Conservation (phyloP, 2,888 invertebrate genomes). For the Adela reaumurella region DNA sequence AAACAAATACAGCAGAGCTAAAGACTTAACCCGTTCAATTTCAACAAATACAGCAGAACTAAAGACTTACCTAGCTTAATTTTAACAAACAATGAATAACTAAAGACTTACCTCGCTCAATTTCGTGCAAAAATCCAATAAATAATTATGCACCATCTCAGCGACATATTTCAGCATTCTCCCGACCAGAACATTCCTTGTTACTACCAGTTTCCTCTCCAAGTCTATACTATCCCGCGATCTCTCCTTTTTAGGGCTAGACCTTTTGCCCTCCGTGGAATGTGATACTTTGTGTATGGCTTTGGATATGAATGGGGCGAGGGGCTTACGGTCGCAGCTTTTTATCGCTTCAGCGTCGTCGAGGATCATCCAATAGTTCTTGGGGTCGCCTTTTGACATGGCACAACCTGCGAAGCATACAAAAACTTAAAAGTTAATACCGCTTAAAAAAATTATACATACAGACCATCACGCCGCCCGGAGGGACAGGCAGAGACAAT, state of each 20-base stretch:
- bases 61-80: conserved; percentile 42
- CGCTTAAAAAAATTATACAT: no score
- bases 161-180: conserved; percentile 41
- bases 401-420: conserved; percentile 33
- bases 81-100: conserved; percentile 44
- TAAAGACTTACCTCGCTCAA: conserved; percentile 43
- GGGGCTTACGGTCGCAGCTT: conserved; percentile 15
- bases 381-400: conserved; percentile 29
- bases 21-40: no score
- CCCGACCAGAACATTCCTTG: conserved; percentile 30
- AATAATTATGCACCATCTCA: conserved; percentile 41
- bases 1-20: no score
- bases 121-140: conserved; percentile 47
- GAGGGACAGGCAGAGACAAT: no score
- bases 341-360: conserved; percentile 24
- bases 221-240: conserved; percentile 7
- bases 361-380: conserved; percentile 33
- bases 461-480: no score
- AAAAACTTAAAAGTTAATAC: no score
- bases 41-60: no score
- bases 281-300: background rate
- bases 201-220: conserved; percentile 22
- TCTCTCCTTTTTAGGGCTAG: background rate
- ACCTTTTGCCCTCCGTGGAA: background rate
- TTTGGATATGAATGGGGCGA: conserved; percentile 4